Conservation (phyloP, 2,888 invertebrate genomes). For the Chaitophorus viminalis region DNA sequence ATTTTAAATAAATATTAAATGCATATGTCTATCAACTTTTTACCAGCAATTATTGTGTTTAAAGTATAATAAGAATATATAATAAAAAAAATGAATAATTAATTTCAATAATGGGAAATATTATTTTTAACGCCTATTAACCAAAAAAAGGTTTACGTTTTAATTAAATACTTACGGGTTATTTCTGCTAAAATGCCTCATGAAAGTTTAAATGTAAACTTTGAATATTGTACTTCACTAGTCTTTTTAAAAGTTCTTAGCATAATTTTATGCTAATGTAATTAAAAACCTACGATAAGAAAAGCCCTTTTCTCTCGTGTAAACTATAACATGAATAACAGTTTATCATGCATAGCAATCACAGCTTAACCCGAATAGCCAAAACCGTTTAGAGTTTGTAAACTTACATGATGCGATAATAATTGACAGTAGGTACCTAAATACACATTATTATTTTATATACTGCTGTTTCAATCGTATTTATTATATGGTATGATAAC, state of each 20-base stretch:
- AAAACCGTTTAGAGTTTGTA: background rate
- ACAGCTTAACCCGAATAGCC: background rate
- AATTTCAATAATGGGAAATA: too few relatives aligned
- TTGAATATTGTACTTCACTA: background rate
- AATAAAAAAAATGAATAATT: too few relatives aligned
- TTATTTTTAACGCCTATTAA: too few relatives aligned
- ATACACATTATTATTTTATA: too few relatives aligned
- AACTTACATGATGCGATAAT: background rate
- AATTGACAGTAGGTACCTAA: too few relatives aligned
- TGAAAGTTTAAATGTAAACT: background rate
- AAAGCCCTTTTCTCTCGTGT: background rate
- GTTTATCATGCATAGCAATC: background rate
- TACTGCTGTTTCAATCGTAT: too few relatives aligned
- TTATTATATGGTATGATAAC: too few relatives aligned
- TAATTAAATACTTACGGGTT: background rate
- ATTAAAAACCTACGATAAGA: slow-evolving; percentile 20
- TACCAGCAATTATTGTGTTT: too few relatives aligned
- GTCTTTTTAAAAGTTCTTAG: background rate
- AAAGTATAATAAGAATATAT: too few relatives aligned
- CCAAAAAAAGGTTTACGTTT: background rate
- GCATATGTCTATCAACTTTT: too few relatives aligned
- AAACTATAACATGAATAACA: background rate
- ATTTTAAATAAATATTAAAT: too few relatives aligned
- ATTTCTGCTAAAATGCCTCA: background rate
- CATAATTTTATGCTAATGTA: slow-evolving; percentile 28